phyloP scores from a whole-genome alignment of 2,888 invertebrate species.

The Gnatocerus cornutus region DNA sequence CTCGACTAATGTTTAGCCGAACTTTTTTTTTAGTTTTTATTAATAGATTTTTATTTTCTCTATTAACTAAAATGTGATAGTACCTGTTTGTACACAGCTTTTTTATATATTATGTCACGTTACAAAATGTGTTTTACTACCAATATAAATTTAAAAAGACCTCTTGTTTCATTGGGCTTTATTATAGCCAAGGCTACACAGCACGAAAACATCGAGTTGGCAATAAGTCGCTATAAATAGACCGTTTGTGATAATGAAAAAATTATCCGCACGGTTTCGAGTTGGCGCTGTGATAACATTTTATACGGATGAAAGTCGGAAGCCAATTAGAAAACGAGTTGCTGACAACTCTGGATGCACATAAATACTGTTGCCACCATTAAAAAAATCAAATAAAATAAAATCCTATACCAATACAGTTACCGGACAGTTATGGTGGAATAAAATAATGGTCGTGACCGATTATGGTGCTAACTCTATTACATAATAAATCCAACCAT shows the following conservation, averaged over 20 bases:
- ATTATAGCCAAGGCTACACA: conserved; percentile 22
- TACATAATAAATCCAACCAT: too few species aligned
- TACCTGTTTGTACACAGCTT: conserved; percentile 38
- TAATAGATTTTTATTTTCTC: conserved; percentile 28
- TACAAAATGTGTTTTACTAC: conserved; percentile 20
- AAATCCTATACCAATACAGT: too few species aligned
- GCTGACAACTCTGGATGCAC: too few species aligned
- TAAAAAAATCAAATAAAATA: too few species aligned
- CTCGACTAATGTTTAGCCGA: conserved; percentile 27
- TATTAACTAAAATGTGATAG: conserved; percentile 43
- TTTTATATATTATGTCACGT: conserved; percentile 30
- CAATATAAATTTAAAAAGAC: conserved; percentile 11
- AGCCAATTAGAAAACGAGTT: too few species aligned
- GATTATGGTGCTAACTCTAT: too few species aligned
- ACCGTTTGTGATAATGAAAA: conserved; percentile 17
- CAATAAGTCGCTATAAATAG: conserved; percentile 32
- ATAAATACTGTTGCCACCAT: too few species aligned
- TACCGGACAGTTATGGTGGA: too few species aligned
- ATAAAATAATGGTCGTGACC: too few species aligned
- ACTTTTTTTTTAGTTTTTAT: conserved; percentile 19
- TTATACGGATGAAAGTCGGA: too few species aligned
- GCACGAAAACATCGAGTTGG: conserved; percentile 30
- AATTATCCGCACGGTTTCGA: conserved; percentile 17
- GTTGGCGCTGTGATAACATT: not conserved
- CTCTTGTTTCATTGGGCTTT: conserved; percentile 17